Percentiles rank a stretch among this genome's conserved stretches.
phyloP scores from a whole-genome alignment of 2,797 vertebrate species.

The Rhynchonycteris naso region DNA sequence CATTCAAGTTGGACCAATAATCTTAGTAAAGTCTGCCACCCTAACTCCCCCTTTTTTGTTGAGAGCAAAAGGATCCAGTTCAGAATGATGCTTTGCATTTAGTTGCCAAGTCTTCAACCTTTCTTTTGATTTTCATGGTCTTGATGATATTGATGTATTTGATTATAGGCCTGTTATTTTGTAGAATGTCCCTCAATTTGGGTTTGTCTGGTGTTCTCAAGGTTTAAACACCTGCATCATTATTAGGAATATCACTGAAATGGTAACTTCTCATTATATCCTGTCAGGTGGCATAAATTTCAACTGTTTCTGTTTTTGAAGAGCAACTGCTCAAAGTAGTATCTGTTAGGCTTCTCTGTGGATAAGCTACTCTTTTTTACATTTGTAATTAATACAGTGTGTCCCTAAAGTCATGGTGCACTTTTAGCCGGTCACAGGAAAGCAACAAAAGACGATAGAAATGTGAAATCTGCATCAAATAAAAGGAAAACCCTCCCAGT shows the following conservation, averaged over 20 bases:
- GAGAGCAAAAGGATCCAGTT: background rate
- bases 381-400: constrained; percentile 17
- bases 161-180: background rate
- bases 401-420: no score
- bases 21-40: background rate
- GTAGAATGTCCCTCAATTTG: background rate
- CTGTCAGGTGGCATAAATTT: background rate
- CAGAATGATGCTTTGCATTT: background rate
- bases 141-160: background rate
- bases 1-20: background rate
- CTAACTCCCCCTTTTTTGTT: background rate
- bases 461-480: no score
- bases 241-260: background rate
- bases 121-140: constrained; percentile 11
- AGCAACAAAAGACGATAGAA: no score
- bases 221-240: background rate
- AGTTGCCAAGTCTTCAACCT: background rate
- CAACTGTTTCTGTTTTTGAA: background rate
- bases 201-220: background rate
- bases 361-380: background rate
- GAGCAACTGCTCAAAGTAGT: background rate
- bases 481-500: no score
- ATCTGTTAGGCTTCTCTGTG: background rate
- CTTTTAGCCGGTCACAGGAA: no score
- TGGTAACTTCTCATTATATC: background rate